These are phyloP conservation scores for Drosophila truncata DNA, from an alignment of 1,140 invertebrate species.

Conservation along the genomic window DNA sequence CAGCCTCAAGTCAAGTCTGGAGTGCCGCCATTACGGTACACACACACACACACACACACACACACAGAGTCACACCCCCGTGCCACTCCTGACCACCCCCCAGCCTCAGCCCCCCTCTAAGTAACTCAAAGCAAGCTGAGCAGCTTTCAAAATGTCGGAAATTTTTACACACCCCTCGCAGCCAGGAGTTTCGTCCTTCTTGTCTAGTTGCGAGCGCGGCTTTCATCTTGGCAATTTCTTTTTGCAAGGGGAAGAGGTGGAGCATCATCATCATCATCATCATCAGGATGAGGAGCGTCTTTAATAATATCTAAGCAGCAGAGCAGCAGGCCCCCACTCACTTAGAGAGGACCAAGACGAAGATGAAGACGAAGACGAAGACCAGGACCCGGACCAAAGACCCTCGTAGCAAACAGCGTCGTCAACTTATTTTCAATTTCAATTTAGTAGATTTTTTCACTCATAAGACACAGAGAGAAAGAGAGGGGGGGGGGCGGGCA, in stretches of 20 bases:
- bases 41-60: conserved; percentile 10
- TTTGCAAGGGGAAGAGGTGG: conserved; percentile 42
- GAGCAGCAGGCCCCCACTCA: conserved; percentile 18
- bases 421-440: conserved; percentile 84
- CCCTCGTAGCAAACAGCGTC: conserved; percentile 65
- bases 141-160: conserved; percentile 81
- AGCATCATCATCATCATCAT: conserved; percentile 6
- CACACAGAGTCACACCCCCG: not conserved
- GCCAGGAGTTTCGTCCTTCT: conserved; percentile 11
- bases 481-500: not conserved
- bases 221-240: conserved; percentile 83
- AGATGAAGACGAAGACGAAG: conserved; percentile 42
- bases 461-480: conserved; percentile 58
- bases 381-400: conserved; percentile 19
- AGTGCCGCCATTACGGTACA: conserved; percentile 29
- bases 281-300: conserved; percentile 30
- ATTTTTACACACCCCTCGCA: conserved; percentile 65
- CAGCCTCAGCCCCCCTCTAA: conserved; percentile 23
- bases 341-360: conserved; percentile 19
- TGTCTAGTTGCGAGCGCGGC: conserved; percentile 59
- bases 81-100: not conserved
- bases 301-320: conserved; percentile 21
- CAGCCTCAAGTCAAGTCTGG: conserved; percentile 30
- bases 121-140: conserved; percentile 77
- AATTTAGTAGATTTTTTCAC: conserved; percentile 83